Evolutionary conservation across 2,113 vertebrate genomes (phyloP).

Genomic region (Caloenas nicobarica): DNA sequence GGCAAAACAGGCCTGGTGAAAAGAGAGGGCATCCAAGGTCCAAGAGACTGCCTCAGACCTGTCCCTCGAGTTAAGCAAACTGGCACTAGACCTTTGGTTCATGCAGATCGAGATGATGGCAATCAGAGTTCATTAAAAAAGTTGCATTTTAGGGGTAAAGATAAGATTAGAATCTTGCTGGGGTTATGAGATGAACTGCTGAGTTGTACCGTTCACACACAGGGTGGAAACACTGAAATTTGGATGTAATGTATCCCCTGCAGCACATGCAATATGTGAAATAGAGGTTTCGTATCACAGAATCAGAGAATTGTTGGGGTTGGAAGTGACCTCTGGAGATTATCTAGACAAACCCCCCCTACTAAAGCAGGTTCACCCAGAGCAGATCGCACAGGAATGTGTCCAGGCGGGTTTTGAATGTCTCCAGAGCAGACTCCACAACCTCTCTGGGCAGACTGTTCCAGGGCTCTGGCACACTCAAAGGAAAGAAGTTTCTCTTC

Average conservation of each 20-base stretch:
- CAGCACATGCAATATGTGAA: neutral
- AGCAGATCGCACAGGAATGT: too few relatives aligned
- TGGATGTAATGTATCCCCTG: neutral
- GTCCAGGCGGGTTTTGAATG: too few relatives aligned
- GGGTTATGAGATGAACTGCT: neutral
- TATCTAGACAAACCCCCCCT: too few relatives aligned
- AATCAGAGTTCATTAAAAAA: neutral
- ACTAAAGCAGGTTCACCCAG: too few relatives aligned
- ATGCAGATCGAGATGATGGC: neutral
- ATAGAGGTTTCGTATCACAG: neutral
- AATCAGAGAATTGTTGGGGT: too few relatives aligned
- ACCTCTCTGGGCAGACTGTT: too few relatives aligned
- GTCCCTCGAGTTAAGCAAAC: neutral
- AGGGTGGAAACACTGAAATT: neutral
- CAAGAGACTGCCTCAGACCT: neutral
- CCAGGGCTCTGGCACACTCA: too few relatives aligned
- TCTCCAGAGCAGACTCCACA: too few relatives aligned
- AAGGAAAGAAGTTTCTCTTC: too few relatives aligned
- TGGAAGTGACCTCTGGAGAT: too few relatives aligned
- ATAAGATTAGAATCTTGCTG: neutral
- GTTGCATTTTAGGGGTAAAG: neutral
- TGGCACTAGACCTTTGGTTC: neutral
- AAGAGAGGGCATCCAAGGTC: neutral
- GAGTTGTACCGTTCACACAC: neutral
- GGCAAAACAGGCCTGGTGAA: neutral